Base-by-base conservation (phyloP, 2,888 invertebrate species). In the Clostera curtula region DNA sequence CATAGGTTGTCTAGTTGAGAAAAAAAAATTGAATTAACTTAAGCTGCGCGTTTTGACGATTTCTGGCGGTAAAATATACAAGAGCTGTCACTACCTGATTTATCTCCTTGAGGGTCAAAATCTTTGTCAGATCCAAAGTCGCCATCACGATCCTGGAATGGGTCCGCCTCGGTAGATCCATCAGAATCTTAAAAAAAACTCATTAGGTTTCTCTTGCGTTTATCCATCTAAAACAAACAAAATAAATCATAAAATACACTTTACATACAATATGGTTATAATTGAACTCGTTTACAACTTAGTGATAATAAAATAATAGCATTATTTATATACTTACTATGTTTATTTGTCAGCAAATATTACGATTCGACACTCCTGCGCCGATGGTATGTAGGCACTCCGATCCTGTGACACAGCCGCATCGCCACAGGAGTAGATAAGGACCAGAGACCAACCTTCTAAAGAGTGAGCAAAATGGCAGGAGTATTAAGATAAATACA, bases 91-190 rank as follows among this genome's bases (percentile, higher is more conserved):
- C 20, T 20, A 25, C 14, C 17, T 17, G 24, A 17, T 17, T 16
- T 17, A 12, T 27, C 15, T 8, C 11, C 21, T 27, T 27, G 27
- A n/a, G 27, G 27, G 21, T 27, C 21, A 27, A 19, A 27, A 16
- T 27, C 21, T 27, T 27, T 21, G 12, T 27, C 21, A 15, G 21
- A 27, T 10, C 27, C 27, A 27, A 12, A 27, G 10, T 16, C 27
- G n/a, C 27, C 27, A 17, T 27, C 27, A 21, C 12, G n/a, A 16
- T 27, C 27, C 16, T 27, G 20, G 21, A 5, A 21, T 12, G 27
- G 27, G 16, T 27, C 27, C 21, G 13, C 20, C 20, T 20, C 20
- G 20, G 20, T 20, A 13, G 20, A 20, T 9, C 11, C 10, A 10
- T 20, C 20, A 4, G 20, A 20, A 20, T 20, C 20, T 2, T 20